Conservation (phyloP, 2,797 vertebrate species). For the Spinus olivaceus region DNA sequence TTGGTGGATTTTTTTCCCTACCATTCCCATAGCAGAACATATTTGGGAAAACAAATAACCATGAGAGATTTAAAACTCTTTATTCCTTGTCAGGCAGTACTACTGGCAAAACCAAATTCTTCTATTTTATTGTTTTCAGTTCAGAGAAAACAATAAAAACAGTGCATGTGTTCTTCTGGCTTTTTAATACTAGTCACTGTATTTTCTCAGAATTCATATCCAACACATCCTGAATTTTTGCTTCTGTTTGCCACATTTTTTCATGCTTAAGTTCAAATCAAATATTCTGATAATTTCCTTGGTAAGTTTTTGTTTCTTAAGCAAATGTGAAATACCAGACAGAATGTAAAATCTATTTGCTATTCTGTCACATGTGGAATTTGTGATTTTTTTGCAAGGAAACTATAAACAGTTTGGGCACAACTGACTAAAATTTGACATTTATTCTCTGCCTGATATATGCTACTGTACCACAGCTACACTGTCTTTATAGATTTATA, state of each 20-base stretch:
- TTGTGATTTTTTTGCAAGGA: neutral
- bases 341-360: neutral
- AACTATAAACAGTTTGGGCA: neutral
- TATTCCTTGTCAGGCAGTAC: neutral
- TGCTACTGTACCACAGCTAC: neutral
- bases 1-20: neutral
- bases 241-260: neutral
- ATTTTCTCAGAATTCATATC: neutral
- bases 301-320: neutral
- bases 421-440: neutral
- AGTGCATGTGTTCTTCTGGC: neutral
- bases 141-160: neutral
- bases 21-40: neutral
- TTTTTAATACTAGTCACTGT: neutral
- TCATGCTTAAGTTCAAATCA: neutral
- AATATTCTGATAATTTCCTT: neutral
- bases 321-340: neutral
- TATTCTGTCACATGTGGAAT: neutral
- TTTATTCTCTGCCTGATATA: neutral
- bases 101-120: neutral
- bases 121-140: neutral
- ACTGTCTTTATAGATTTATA: constrained; percentile 28
- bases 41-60: neutral
- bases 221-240: neutral
- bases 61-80: neutral